Conservation (phyloP, 2,797 vertebrate species). For the Peromyscus attwateri region DNA sequence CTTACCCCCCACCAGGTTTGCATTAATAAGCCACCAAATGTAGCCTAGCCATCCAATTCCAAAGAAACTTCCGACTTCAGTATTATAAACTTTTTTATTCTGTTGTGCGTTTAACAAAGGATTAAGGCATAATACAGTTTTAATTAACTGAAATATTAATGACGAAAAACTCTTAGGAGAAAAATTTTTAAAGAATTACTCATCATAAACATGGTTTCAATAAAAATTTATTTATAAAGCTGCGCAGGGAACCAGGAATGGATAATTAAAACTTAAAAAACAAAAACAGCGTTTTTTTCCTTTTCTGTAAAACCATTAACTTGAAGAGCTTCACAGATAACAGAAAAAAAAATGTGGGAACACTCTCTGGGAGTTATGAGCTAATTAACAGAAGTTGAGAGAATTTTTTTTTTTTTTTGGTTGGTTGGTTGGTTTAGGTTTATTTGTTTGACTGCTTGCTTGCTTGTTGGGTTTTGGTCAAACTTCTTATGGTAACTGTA, state of each 20-base stretch:
- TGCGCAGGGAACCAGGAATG: constrained; percentile 53
- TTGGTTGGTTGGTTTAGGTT: neutral
- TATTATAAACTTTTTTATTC: constrained; percentile 73
- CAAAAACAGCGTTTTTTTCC: neutral
- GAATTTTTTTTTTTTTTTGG: neutral
- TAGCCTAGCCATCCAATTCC: constrained; percentile 42
- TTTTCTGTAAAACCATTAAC: constrained; percentile 67
- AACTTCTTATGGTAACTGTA: neutral
- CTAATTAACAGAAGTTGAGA: neutral
- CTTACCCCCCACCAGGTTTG: constrained; percentile 79
- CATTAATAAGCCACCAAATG: constrained; percentile 81
- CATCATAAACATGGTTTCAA: constrained; percentile 73
- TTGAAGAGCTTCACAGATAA: constrained; percentile 64
- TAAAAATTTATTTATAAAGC: constrained; percentile 81
- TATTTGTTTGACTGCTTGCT: neutral
- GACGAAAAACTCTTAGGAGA: constrained; percentile 75
- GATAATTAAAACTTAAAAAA: constrained; percentile 61
- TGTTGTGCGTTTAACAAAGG: constrained; percentile 75
- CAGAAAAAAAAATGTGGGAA: neutral
- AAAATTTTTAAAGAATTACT: constrained; percentile 77
- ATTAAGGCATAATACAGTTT: constrained; percentile 77
- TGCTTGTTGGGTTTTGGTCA: neutral
- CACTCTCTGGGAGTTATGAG: neutral
- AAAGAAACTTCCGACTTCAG: constrained; percentile 75
- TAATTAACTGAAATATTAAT: constrained; percentile 80